phyloP scores from a whole-genome alignment of 2,888 invertebrate genomes.

The Clivina fossor region DNA sequence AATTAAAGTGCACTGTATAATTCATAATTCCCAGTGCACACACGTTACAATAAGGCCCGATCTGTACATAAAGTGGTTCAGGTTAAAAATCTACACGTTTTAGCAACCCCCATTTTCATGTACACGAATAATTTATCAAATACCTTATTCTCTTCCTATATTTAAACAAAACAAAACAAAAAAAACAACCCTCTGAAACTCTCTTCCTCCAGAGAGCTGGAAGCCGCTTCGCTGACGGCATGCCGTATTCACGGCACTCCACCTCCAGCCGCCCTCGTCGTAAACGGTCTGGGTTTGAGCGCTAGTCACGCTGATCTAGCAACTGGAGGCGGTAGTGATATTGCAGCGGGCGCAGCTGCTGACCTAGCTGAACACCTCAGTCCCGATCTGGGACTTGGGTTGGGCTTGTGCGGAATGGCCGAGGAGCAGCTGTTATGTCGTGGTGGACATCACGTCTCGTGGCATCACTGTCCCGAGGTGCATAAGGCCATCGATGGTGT shows the following conservation, averaged over 20 bases:
- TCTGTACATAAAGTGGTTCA: too few species aligned
- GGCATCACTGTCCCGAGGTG: conserved; percentile 89
- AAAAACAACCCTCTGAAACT: too few species aligned
- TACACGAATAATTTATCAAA: too few species aligned
- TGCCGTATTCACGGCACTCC: conserved; percentile 64
- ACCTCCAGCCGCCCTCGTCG: conserved; percentile 57
- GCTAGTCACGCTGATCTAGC: conserved; percentile 52
- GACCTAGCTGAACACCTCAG: too few species aligned
- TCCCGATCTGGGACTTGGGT: conserved; percentile 54
- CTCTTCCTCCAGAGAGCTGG: conserved; percentile 60
- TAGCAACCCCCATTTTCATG: too few species aligned
- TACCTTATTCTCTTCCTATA: too few species aligned
- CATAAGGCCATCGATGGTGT: conserved; percentile 92
- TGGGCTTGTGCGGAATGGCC: conserved; percentile 42
- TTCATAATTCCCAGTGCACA: too few species aligned
- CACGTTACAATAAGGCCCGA: too few species aligned
- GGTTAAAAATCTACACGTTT: too few species aligned
- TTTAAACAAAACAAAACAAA: too few species aligned
- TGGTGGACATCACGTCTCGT: conserved; percentile 65
- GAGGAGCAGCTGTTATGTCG: conserved; percentile 50
- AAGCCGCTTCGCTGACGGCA: conserved; percentile 58
- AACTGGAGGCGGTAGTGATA: conserved; percentile 50
- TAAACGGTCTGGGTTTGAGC: conserved; percentile 52
- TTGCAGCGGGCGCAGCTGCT: conserved; percentile 51
- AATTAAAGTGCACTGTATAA: too few species aligned